Evolutionary conservation across 2,113 vertebrate species (phyloP).

Genomic region (Mola mola): DNA sequence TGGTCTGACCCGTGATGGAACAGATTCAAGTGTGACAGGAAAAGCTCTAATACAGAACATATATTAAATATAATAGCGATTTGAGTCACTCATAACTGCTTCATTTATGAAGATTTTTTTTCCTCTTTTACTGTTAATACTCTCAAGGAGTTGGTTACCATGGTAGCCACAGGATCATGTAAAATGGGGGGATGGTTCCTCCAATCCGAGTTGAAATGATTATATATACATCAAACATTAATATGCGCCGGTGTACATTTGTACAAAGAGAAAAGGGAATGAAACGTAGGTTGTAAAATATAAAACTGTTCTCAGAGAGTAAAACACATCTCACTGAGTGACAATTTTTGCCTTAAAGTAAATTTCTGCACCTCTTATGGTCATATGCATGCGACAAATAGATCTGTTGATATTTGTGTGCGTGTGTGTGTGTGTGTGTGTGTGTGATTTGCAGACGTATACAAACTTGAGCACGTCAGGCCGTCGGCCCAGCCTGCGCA

Average conservation of each 20-base stretch:
- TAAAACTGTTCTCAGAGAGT: not conserved
- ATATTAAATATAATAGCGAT: slow-evolving; percentile 20
- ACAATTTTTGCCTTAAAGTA: not conserved
- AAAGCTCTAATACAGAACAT: slow-evolving; percentile 10
- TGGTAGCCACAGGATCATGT: slow-evolving; percentile 49
- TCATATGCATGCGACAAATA: not conserved
- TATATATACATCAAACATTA: slow-evolving; percentile 8
- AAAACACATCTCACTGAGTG: not conserved
- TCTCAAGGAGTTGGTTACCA: slow-evolving; percentile 53
- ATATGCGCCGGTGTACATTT: not conserved
- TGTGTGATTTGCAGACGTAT: slow-evolving; percentile 18
- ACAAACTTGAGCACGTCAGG: slow-evolving; percentile 43
- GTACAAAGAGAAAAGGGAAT: not conserved
- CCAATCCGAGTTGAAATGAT: slow-evolving; percentile 8
- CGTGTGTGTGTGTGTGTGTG: slow-evolving; percentile 11
- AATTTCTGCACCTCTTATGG: not conserved
- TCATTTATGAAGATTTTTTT: slow-evolving; percentile 17
- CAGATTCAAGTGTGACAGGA: slow-evolving; percentile 18
- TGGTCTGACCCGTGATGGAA: slow-evolving; percentile 2
- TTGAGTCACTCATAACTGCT: slow-evolving; percentile 28
- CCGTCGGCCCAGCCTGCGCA: slow-evolving; percentile 36
- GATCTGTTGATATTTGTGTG: not conserved
- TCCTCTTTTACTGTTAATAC: slow-evolving; percentile 19
- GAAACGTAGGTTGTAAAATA: not conserved
- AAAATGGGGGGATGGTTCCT: slow-evolving; percentile 15